phyloP scores from a whole-genome alignment of 2,113 vertebrate species.

The Petaurus breviceps region DNA sequence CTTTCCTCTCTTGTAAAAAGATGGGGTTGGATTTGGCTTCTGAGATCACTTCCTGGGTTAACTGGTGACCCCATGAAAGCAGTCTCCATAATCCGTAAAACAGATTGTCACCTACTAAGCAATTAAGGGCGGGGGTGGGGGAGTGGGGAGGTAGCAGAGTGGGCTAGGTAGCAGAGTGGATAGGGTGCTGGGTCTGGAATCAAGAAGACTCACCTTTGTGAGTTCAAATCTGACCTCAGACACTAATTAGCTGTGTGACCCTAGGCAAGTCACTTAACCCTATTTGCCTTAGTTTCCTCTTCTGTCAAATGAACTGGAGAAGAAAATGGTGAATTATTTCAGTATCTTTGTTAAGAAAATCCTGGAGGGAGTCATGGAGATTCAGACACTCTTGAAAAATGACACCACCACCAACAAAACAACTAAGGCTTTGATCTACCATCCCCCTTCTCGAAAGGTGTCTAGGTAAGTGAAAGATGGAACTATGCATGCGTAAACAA shows the following conservation, averaged over 20 bases:
- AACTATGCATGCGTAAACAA: neutral
- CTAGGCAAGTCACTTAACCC: neutral
- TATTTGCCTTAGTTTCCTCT: neutral
- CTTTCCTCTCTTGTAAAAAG: neutral
- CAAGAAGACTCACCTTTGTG: no score
- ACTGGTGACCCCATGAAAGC: neutral
- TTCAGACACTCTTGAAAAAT: no score
- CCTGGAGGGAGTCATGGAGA: no score
- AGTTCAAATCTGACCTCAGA: no score
- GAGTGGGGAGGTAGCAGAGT: no score
- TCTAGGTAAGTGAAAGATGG: neutral
- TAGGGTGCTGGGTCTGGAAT: no score
- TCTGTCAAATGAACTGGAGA: neutral
- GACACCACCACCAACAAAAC: neutral
- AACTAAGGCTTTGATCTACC: neutral
- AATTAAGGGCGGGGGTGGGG: no score
- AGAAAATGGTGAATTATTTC: neutral
- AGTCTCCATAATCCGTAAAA: neutral
- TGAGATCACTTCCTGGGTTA: neutral
- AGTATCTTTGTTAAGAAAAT: no score
- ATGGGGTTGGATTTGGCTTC: neutral
- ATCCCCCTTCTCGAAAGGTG: neutral
- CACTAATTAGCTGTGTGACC: neutral
- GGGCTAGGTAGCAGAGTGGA: no score
- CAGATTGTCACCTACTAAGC: neutral